Percentiles rank a stretch among this genome's conserved stretches.
These are phyloP conservation scores for Triplophysa bombifrons DNA, from an alignment of 2,797 vertebrate species.

Conservation along the genomic window DNA sequence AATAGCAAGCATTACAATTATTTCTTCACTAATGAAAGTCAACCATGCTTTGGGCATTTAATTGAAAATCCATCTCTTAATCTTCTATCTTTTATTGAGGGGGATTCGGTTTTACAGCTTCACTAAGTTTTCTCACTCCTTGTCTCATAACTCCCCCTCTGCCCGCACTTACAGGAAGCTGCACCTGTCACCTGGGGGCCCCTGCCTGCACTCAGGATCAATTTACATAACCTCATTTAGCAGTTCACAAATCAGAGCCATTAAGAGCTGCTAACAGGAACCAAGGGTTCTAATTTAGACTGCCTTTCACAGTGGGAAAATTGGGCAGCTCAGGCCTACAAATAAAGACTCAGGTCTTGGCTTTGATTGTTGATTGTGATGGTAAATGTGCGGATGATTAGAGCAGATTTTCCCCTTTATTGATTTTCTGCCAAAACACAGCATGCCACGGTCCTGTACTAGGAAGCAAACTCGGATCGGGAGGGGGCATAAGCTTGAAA, in stretches of 20 bases:
- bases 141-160: slow-evolving; percentile 45
- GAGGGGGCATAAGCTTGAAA: slow-evolving; percentile 49
- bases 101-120: slow-evolving; percentile 46
- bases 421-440: slow-evolving; percentile 99
- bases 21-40: slow-evolving; percentile 47
- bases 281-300: slow-evolving; percentile 99
- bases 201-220: slow-evolving; percentile 98
- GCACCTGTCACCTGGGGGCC: slow-evolving; percentile 99
- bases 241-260: slow-evolving; percentile 99
- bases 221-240: slow-evolving; percentile 99
- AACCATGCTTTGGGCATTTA: slow-evolving; percentile 39
- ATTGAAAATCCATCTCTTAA: slow-evolving; percentile 52
- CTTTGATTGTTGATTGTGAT: slow-evolving; percentile 99
- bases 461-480: slow-evolving; percentile 63
- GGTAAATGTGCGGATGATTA: slow-evolving; percentile 99
- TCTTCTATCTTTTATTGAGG: slow-evolving; percentile 31
- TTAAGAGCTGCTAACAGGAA: slow-evolving; percentile 99
- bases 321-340: slow-evolving; percentile 98
- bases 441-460: slow-evolving; percentile 93
- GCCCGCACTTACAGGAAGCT: slow-evolving; percentile 81
- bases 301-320: slow-evolving; percentile 99
- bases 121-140: slow-evolving; percentile 59
- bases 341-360: slow-evolving; percentile 99
- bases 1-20: slow-evolving; percentile 41
- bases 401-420: slow-evolving; percentile 99